Percentiles rank a stretch among this genome's conserved stretches.
These are phyloP conservation scores for Mycteria americana DNA, from an alignment of 2,797 vertebrate species.

Conservation along the genomic window DNA sequence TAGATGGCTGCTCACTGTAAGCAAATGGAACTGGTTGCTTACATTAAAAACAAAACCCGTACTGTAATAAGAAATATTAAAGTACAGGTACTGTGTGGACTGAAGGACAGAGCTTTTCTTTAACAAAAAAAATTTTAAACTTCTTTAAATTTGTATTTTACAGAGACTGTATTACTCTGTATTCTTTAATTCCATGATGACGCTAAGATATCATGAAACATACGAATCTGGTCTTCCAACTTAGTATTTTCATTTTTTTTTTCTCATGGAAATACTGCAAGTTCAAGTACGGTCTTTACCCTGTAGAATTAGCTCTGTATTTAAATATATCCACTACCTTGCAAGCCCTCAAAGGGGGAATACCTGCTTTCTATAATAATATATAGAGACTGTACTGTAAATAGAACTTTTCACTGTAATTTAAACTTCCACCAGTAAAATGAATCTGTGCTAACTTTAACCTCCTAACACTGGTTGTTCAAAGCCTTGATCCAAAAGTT, in stretches of 20 bases:
- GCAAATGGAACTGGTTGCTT: not conserved
- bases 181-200: not conserved
- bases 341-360: not conserved
- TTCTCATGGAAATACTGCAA: not conserved
- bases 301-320: not conserved
- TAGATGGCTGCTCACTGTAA: not conserved
- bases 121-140: not conserved
- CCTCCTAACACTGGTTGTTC: too few species aligned
- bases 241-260: not conserved
- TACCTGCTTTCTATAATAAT: not conserved
- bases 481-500: too few species aligned
- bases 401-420: not conserved
- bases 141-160: not conserved
- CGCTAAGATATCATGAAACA: not conserved
- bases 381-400: not conserved
- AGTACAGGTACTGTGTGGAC: not conserved
- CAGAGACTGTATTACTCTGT: not conserved
- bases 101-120: not conserved
- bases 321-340: not conserved
- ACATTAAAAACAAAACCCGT: not conserved
- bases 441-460: not conserved
- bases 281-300: not conserved
- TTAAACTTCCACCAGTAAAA: not conserved
- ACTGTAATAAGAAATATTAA: not conserved
- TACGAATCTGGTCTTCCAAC: not conserved